Base-by-base conservation (phyloP, 2,888 invertebrate genomes). In the Lucinisca nassula region DNA sequence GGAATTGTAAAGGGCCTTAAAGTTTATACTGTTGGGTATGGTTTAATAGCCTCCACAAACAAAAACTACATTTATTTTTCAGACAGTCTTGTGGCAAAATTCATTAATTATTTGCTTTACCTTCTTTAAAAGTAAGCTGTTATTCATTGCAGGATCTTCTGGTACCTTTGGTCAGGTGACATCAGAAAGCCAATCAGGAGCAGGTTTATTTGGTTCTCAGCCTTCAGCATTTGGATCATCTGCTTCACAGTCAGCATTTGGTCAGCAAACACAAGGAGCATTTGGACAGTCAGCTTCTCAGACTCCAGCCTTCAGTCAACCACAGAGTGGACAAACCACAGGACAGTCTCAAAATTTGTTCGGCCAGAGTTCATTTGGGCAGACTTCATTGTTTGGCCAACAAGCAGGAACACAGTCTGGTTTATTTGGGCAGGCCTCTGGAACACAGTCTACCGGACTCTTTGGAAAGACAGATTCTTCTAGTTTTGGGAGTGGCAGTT, bases 381-480 rank as follows among this genome's bases (percentile, higher is more conserved):
- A 88, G 79, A 77, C 76, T 85, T 76, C 84, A 27, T 73, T 79
- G 12, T 87, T 87, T 76, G 87, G 87, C 61, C 55, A 87, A 14
- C 72, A 21, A n/a, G 14, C 61, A 24, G 58, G 27, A 2, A 10
- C 67, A 70, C 27, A 27, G 21, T 78, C 61, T 37, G 75, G 74
- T 3, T 40, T 73, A 24, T 35, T 58, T 80, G 27, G 49, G 21
- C 24, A n/a, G 14, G 49, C 51, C 10, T 58, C 37, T 32, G 55
- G 72, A 32, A 67, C 37, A 21, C 37, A 24, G n/a, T 24, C 73
- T 0, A 14, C 58, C 24, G 58, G 58, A 3, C n/a, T 73, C 8
- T 79, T 84, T 74, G 84, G 84, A 24, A 51, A 78, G 37, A 10
- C 78, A 30, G 17, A 75, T 30, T 21, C 27, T 6, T 75, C 78